Percentiles rank a stretch among this genome's conserved stretches.
Evolutionary conservation across 1,140 invertebrate species (phyloP).

Genomic region (Arctopsyche grandis): DNA sequence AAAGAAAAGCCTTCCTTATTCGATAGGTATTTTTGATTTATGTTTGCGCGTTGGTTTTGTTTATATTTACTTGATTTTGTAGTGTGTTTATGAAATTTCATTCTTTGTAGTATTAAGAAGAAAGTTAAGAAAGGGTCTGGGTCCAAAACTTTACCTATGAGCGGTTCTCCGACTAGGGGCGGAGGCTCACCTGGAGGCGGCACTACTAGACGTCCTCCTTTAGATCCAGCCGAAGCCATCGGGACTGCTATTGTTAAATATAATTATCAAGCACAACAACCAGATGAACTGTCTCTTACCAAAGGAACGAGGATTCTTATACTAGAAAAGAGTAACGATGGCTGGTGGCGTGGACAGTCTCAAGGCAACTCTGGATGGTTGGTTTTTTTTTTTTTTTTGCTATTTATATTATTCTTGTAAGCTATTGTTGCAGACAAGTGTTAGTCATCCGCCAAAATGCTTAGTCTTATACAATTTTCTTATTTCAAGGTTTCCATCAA

Average conservation of each 20-base stretch:
- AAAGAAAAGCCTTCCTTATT: constrained; percentile 95
- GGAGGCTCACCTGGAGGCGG: constrained; percentile 77
- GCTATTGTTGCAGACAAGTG: too few species aligned
- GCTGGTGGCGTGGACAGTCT: constrained; percentile 97
- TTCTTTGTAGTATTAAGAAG: constrained; percentile 85
- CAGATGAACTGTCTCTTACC: constrained; percentile 93
- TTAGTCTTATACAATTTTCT: too few species aligned
- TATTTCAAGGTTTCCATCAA: constrained; percentile 91
- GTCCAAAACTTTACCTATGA: constrained; percentile 85
- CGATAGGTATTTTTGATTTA: constrained; percentile 73
- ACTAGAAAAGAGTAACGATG: constrained; percentile 98
- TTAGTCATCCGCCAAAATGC: too few species aligned
- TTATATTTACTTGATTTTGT: neutral
- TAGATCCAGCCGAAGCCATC: constrained; percentile 88
- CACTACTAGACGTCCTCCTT: constrained; percentile 73
- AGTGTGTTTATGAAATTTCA: neutral
- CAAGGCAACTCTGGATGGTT: constrained; percentile 80
- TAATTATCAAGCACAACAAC: constrained; percentile 97
- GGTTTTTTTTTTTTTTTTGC: constrained; percentile 64
- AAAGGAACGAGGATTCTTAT: constrained; percentile 94
- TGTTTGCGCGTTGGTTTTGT: neutral
- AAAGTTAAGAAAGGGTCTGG: constrained; percentile 89
- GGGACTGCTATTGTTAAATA: constrained; percentile 96
- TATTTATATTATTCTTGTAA: constrained; percentile 10
- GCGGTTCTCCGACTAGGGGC: constrained; percentile 82